Percentiles rank a stretch among this genome's conserved stretches.
Conservation (phyloP, 2,797 vertebrate genomes). For the Pipistrellus nathusii region DNA sequence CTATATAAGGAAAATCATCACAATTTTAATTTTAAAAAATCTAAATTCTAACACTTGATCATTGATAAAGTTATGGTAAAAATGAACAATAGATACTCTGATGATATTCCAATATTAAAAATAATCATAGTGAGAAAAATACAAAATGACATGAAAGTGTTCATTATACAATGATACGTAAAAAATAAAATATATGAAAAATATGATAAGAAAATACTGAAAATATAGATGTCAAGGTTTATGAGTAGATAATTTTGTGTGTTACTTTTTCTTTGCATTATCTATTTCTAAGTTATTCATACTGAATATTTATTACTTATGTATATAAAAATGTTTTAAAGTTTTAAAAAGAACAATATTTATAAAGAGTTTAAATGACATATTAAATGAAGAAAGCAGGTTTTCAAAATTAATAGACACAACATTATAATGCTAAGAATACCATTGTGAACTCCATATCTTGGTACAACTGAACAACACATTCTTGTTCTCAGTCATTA, state of each 20-base stretch:
- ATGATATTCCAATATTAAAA: neutral
- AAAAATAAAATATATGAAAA: neutral
- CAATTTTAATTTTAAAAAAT: neutral
- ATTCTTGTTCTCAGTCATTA: too few species aligned
- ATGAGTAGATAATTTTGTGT: neutral
- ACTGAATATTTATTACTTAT: neutral
- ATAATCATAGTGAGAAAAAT: neutral
- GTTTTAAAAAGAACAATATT: neutral
- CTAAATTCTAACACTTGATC: neutral
- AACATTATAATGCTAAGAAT: neutral
- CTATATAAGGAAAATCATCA: neutral
- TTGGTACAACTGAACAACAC: neutral
- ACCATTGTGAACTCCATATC: rapidly evolving
- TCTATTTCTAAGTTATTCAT: neutral
- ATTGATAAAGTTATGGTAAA: neutral
- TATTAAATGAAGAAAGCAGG: neutral
- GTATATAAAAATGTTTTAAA: conserved; percentile 13
- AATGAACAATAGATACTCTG: neutral
- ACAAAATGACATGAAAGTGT: neutral
- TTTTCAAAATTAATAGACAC: neutral
- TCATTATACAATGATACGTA: neutral
- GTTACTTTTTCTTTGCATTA: neutral
- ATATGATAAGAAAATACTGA: neutral
- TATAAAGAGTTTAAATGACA: neutral
- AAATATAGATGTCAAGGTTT: neutral